Base-by-base conservation (phyloP, 2,888 invertebrate genomes). In the Aleiodes alternator region DNA sequence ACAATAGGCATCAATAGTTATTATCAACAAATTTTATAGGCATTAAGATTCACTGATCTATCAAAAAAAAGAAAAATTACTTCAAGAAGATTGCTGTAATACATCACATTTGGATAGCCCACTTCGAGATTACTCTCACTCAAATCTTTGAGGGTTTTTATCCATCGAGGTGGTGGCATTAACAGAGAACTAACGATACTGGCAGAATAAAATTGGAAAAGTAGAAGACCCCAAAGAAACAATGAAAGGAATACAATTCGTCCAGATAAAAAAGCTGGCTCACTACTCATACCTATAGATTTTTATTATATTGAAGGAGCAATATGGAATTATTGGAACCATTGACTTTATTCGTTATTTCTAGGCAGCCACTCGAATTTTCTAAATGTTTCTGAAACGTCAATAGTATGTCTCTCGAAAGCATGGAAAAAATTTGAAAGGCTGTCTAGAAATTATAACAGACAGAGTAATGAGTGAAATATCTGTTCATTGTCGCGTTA, bases 251-350 rank as follows among this genome's bases (percentile, higher is more conserved):
- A 85, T 12, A 87, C 82, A 3, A 88, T 83, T 14, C 88, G 82
- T 11, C 85, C 86, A 2, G 93, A 91, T 23, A 90, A 87, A 0
- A 91, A 87, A 34, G 85, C 86, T 56, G 90, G 89, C n/a, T 87
- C 85, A 16, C 91, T 86, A 5, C 87, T 82, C 77, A 90, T 86
- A 57, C 92, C 92, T 92, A 34, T 2, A 0, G 6, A 34, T 6
- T 34, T 34, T 0, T 0, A 34, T 34, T 34, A 34, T 34, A 34
- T 78, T 34, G 14, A 29, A 43, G 11, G 3, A 1, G 38, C 5
- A 38, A 38, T 56, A 16, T 48, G 57, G 6, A 64, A 23, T 23
- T 2, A 23, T 23, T 23, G 23, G 23, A 23, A 2, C 23, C 23
- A 23, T 23, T 1, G 23, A 23, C 23, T 23, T 23, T 23, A 23